phyloP scores from a whole-genome alignment of 2,888 invertebrate genomes.

The Biston betularia region DNA sequence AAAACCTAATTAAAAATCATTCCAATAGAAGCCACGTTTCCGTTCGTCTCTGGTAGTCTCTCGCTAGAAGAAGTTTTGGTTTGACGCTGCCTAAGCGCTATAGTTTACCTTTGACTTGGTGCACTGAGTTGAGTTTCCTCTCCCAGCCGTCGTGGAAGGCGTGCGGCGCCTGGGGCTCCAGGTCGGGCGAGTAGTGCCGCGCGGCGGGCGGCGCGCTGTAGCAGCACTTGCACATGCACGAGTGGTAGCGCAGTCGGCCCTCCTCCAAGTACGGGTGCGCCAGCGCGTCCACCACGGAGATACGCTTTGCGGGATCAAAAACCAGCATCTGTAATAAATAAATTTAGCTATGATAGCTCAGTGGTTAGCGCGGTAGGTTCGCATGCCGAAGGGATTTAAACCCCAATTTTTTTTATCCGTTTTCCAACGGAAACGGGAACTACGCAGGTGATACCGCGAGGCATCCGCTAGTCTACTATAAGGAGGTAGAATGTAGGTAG shows the following conservation, averaged over 20 bases:
- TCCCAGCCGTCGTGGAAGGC: constrained; percentile 99
- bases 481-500: too few relatives aligned
- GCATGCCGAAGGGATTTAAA: too few relatives aligned
- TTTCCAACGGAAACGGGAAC: too few relatives aligned
- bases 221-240: constrained; percentile 99
- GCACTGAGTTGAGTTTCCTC: constrained; percentile 95
- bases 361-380: too few relatives aligned
- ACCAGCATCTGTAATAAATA: constrained; percentile 98
- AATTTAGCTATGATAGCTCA: too few relatives aligned
- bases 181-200: constrained; percentile 95
- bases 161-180: constrained; percentile 96
- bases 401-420: too few relatives aligned
- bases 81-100: neutral
- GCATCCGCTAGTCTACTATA: too few relatives aligned
- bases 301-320: constrained; percentile 98
- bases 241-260: constrained; percentile 99
- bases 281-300: constrained; percentile 97
- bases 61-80: too few relatives aligned
- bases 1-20: too few relatives aligned
- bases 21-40: too few relatives aligned
- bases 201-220: constrained; percentile 86
- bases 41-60: too few relatives aligned
- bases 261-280: constrained; percentile 99
- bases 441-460: too few relatives aligned
- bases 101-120: constrained; percentile 96